Base-by-base conservation (phyloP, 2,113 vertebrate genomes). In the Phylloscopus trochiloides region DNA sequence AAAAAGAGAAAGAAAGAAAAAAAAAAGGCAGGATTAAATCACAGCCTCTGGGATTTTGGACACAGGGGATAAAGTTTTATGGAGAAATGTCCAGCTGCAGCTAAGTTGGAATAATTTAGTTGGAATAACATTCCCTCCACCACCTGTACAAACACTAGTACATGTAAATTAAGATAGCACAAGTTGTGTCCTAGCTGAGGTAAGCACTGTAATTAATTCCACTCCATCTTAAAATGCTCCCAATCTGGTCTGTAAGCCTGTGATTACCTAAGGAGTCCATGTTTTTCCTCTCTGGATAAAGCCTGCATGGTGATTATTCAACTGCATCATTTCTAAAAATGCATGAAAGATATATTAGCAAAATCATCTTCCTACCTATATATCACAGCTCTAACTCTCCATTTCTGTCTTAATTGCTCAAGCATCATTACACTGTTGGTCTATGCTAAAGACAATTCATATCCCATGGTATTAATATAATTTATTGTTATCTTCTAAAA, bases 361-460 rank as follows among this genome's bases (percentile, higher is more conserved):
- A 92, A 80, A 79, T 77, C 58, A 86, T 14, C 21, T 28, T 43
- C 34, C 21, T 50, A 55, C 43, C 31, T 47, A 42, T 55, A 31
- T 40, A 74, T 88, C 66, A 91, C 4, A 72, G 36, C n/a, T 86
- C 9, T 58, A 83, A 75, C 43, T 50, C 18, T 72, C n/a, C 66
- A 6, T 52, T 52, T 92, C 36, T 74, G 19, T 70, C 68, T 82
- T 83, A 92, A 91, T 77, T 96, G 38, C 36, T 45, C 2, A 6
- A 81, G 73, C 62, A 89, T 65, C 63, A 42, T 79, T 91, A 82
- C 12, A 26, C 22, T 79, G 26, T 13, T 16, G 59, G 31, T 43
- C 72, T n/a, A 40, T 78, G 72, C 40, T 57, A 79, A 95, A 80
- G 90, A 55, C 57, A 78, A 78, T 75, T 91, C 75, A 34, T 82